Evolutionary conservation across 1,140 invertebrate genomes (phyloP), one percentile per base, ranked within the genome.

Genomic region (Ridgeia piscesae): DNA sequence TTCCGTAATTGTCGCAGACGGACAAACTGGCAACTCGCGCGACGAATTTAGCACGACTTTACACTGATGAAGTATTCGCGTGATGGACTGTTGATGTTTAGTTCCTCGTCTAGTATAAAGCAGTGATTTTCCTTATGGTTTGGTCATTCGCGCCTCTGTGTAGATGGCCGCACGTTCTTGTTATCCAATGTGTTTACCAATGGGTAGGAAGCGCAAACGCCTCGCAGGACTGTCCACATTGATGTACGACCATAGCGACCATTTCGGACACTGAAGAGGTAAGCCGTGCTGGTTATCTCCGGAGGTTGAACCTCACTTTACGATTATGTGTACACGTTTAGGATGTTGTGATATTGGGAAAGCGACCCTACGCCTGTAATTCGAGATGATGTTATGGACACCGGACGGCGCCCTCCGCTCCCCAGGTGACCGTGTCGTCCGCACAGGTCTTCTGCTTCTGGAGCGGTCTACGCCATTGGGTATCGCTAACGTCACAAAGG

Each of bases 1-100:
- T 77, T 77, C 58, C 58, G 58, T 77, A 77, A 77, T 77, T 77
- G 58, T 77, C 58, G 58, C 58, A 77, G 58, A 77, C 58, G 58
- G 58, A 4, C 58, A 77, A 21, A 77, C 2, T 77, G 58, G 58
- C 58, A 77, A 77, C 58, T 77, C 58, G 17, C 0, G 58, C 58
- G 58, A 77, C 27, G 58, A 77, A 77, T 9, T 77, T 77, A 21
- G 58, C 58, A 77, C 58, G 58, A 21, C 27, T 77, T 77, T 77
- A 77, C 58, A 77, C 58, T 77, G 58, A 77, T 77, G 58, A 77
- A 77, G 58, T 77, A 77, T 77, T 77, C 58, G 58, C 58, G 58
- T 77, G 58, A 77, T 77, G 17, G 58, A 77, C 17, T 77, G 58
- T 77, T 77, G 58, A 77, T 31, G 58, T 31, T 77, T 77, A 77